Evolutionary conservation across 2,113 vertebrate species (phyloP), one percentile per base, ranked within the genome.

Genomic region (Clupea harengus): DNA sequence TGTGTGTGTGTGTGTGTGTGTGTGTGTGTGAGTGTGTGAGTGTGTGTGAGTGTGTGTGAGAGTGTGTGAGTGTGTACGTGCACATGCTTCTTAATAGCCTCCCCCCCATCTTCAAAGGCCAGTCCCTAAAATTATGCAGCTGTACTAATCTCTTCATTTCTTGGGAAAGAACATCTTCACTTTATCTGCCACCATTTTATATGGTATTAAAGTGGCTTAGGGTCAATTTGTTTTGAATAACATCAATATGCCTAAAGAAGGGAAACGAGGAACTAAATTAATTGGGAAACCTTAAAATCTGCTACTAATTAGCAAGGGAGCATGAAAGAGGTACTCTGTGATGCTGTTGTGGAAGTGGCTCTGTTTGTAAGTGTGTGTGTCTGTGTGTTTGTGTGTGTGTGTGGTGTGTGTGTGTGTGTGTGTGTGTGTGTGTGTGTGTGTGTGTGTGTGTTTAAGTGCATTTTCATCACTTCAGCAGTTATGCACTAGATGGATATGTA

Each of bases 241-340:
- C 85, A 84, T n/a, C n/a, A 50, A 44, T 46, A 46, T 72, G 54
- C 85, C 60, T 57, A 72, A 82, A 86, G 75, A 86, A 50, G n/a
- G 54, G 52, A 78, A 85, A 47, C 39, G 85, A 82, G 78, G 44
- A 47, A 78, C 72, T 81, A 87, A 86, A 82, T 81, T 60, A 90
- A 78, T 18, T 84, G 39, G 39, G 86, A 32, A 82, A 72, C 54
- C 85, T 89, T 75, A 87, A 89, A 87, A 86, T 17, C 2, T 18
- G 13, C 10, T 85, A 86, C 81, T 82, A 83, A 87, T 90, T 57
- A 86, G 22, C 83, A 57, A 60, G 86, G 84, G 85, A 83, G 85
- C 46, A n/a, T 80, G 82, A 81, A 15, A 83, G 49, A 54, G 3
- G 20, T 4, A 57, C 54, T 22, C 18, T 22, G 54, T 78, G 45